phyloP scores from a whole-genome alignment of 2,888 invertebrate species.

The Empis stercorea region DNA sequence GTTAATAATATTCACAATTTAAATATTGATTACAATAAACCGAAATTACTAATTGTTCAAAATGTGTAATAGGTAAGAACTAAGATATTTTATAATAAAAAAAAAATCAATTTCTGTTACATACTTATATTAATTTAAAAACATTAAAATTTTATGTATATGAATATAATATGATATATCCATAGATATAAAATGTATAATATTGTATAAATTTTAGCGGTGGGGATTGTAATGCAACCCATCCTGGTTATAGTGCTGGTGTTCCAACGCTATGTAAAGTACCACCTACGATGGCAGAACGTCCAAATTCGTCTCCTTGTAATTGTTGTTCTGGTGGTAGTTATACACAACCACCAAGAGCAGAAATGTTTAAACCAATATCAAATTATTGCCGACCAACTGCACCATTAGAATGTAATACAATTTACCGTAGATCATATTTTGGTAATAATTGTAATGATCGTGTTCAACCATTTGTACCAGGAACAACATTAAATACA shows the following conservation, averaged over 20 bases:
- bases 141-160: too few species aligned
- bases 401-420: constrained; percentile 44
- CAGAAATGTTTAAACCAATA: constrained; percentile 24
- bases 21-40: too few species aligned
- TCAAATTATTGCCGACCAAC: constrained; percentile 41
- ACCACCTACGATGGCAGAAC: too few species aligned
- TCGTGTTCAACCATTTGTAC: constrained; percentile 35
- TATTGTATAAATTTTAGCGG: neutral
- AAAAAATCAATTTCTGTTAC: neutral
- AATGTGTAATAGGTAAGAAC: neutral
- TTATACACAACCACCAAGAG: constrained; percentile 31
- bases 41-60: neutral
- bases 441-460: constrained; percentile 36
- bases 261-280: neutral
- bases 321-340: constrained; percentile 18
- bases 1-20: too few species aligned
- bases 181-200: too few species aligned
- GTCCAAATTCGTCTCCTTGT: too few species aligned
- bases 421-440: constrained; percentile 53
- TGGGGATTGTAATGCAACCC: neutral
- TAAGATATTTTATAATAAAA: neutral
- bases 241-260: neutral
- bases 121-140: too few species aligned
- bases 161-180: too few species aligned
- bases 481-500: constrained; percentile 35